Percentiles rank a stretch among this genome's conserved stretches.
These are phyloP conservation scores for Xiphophorus hellerii DNA, from an alignment of 2,113 vertebrate species.

Conservation along the genomic window DNA sequence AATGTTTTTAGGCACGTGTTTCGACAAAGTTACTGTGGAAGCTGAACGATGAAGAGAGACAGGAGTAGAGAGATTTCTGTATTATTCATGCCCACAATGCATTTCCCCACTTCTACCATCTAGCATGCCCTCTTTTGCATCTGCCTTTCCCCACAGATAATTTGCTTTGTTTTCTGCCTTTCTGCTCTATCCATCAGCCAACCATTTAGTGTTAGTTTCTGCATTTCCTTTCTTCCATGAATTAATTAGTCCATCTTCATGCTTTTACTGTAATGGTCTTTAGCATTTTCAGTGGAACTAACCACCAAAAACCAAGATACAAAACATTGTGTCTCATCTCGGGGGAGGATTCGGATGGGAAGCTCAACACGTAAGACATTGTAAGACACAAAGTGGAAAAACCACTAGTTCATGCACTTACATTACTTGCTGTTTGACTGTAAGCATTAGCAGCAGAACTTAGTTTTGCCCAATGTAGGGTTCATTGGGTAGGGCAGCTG, in stretches of 20 bases:
- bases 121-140: slow-evolving; percentile 19
- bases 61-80: slow-evolving; percentile 33
- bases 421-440: background rate
- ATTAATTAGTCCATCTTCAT: slow-evolving; percentile 41
- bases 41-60: slow-evolving; percentile 29
- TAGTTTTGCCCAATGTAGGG: background rate
- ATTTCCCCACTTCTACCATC: slow-evolving; percentile 29
- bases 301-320: slow-evolving; percentile 41
- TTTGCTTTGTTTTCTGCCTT: slow-evolving; percentile 19
- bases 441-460: background rate
- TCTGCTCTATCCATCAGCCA: slow-evolving; percentile 10
- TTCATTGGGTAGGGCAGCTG: background rate
- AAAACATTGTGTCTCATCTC: slow-evolving; percentile 46
- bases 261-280: slow-evolving; percentile 50
- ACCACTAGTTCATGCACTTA: slow-evolving; percentile 29
- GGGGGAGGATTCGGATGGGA: slow-evolving; percentile 3
- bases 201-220: slow-evolving; percentile 15
- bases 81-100: slow-evolving; percentile 54
- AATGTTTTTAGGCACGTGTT: slow-evolving; percentile 1
- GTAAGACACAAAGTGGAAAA: slow-evolving; percentile 34
- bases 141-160: slow-evolving; percentile 4
- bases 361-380: slow-evolving; percentile 17
- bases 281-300: slow-evolving; percentile 17
- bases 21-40: slow-evolving; percentile 16
- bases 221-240: slow-evolving; percentile 38